These are phyloP conservation scores for Antheraea assamensis DNA, from an alignment of 2,888 invertebrate species.

Conservation along the genomic window DNA sequence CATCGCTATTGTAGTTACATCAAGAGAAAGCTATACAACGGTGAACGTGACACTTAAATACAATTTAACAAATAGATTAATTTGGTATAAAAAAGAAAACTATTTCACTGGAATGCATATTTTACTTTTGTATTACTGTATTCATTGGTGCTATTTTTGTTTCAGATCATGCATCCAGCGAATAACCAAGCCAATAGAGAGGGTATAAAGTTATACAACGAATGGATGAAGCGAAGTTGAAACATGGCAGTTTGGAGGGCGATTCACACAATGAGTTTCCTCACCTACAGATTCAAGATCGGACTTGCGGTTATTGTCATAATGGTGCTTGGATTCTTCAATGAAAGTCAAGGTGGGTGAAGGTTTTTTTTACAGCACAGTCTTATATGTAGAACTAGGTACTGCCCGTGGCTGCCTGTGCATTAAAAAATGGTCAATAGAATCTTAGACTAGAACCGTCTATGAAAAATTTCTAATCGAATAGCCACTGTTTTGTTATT, in stretches of 20 bases:
- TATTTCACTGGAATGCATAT: too few species aligned
- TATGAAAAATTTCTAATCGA: too few species aligned
- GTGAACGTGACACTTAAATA: neutral
- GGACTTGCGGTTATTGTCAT: slow-evolving; percentile 65
- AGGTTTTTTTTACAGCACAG: neutral
- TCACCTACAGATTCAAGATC: slow-evolving; percentile 67
- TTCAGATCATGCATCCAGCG: slow-evolving; percentile 66
- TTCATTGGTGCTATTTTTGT: slow-evolving; percentile 33
- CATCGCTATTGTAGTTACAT: neutral
- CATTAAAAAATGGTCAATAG: too few species aligned
- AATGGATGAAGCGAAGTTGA: slow-evolving; percentile 71
- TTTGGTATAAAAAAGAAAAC: neutral
- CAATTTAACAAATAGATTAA: neutral
- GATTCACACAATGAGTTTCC: slow-evolving; percentile 48
- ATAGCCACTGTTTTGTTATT: too few species aligned
- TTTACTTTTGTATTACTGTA: neutral
- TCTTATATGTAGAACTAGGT: too few species aligned
- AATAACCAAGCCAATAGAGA: slow-evolving; percentile 28
- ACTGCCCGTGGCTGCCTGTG: too few species aligned
- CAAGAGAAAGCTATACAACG: neutral
- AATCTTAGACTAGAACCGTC: too few species aligned
- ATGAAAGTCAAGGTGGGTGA: slow-evolving; percentile 69
- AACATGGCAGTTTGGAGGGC: slow-evolving; percentile 50
- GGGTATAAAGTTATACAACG: slow-evolving; percentile 49
- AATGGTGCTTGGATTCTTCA: slow-evolving; percentile 71